A percentile compares a stretch with the other conserved stretches of the same genome.
These are phyloP conservation scores for Cydia splendana DNA, from an alignment of 1,140 invertebrate species.

Conservation along the genomic window DNA sequence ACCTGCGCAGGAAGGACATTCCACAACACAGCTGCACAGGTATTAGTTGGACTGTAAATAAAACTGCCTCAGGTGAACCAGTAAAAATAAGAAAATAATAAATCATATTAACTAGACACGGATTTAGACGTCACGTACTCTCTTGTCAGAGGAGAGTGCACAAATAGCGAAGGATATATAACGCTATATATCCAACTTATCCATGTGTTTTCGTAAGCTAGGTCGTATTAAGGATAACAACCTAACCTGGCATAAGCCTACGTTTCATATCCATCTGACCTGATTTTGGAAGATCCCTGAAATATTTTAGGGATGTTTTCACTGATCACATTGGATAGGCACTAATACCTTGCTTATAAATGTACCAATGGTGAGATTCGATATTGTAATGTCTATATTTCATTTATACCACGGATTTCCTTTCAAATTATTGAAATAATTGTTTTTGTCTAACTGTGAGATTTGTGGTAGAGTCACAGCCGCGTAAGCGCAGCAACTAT, in stretches of 20 bases:
- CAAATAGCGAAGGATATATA: neutral
- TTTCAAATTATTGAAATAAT: too few relatives aligned
- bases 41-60: neutral
- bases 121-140: neutral
- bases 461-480: too few relatives aligned
- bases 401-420: too few relatives aligned
- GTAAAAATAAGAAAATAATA: neutral
- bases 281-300: neutral
- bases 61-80: too few relatives aligned
- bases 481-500: too few relatives aligned
- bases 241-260: neutral
- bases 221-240: conserved; percentile 6
- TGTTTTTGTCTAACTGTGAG: too few relatives aligned
- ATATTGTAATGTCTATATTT: too few relatives aligned
- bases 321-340: neutral
- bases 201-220: neutral
- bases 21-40: too few relatives aligned
- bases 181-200: neutral
- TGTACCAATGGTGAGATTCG: neutral
- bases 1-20: too few relatives aligned
- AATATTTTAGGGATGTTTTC: neutral
- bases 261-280: neutral
- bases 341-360: neutral
- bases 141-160: neutral
- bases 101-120: neutral